These are phyloP conservation scores for Lophotriccus pileatus DNA, from an alignment of 2,797 vertebrate species.

Conservation along the genomic window DNA sequence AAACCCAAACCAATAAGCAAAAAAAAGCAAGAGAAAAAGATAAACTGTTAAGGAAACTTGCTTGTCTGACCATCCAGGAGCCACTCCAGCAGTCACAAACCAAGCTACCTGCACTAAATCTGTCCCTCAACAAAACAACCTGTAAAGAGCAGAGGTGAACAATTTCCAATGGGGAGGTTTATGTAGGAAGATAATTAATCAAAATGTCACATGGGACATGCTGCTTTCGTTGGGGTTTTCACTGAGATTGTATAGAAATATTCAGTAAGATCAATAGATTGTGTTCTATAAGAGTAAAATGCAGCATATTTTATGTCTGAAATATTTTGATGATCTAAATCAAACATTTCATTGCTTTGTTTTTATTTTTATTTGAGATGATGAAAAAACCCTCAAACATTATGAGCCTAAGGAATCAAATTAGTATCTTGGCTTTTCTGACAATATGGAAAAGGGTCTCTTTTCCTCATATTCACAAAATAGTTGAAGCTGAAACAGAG, in stretches of 20 bases:
- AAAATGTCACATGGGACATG: neutral
- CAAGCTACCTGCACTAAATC: neutral
- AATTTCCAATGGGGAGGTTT: neutral
- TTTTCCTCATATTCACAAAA: neutral
- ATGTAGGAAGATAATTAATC: neutral
- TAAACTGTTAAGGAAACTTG: neutral
- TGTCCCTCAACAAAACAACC: neutral
- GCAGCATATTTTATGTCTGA: neutral
- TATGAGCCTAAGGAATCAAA: neutral
- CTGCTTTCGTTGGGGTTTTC: neutral
- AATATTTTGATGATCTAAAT: neutral
- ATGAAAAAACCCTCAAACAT: neutral
- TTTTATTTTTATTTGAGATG: neutral
- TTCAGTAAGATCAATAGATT: neutral
- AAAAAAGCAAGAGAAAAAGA: neutral
- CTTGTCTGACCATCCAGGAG: neutral
- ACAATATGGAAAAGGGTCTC: neutral
- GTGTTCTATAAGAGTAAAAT: neutral
- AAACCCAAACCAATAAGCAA: neutral
- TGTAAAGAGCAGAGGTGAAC: neutral
- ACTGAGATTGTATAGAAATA: neutral
- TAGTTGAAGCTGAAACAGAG: neutral
- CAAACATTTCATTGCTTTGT: neutral
- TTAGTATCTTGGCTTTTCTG: neutral
- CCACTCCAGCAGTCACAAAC: neutral